Evolutionary conservation across 2,797 vertebrate species (phyloP).

Genomic region (Tenualosa thibaudeaui): DNA sequence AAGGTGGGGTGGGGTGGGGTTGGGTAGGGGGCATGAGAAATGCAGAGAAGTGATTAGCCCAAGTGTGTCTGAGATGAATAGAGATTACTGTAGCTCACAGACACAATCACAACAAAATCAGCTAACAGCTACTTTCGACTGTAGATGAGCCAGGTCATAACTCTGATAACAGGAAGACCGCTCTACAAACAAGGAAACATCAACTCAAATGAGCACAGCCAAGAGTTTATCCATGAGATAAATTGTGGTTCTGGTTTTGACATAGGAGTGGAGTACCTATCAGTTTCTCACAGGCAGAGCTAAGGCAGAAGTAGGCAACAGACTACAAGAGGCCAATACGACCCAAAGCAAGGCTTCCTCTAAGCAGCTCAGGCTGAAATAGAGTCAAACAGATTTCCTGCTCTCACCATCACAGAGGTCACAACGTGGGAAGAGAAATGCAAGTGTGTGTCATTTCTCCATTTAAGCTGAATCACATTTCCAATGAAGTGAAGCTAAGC

Average conservation of each 20-base stretch:
- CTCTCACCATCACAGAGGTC: not conserved
- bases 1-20: no score
- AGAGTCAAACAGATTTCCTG: not conserved
- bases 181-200: not conserved
- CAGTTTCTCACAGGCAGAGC: not conserved
- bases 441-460: conserved; percentile 31
- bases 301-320: not conserved
- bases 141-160: no score
- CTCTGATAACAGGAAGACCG: no score
- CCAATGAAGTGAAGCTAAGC: not conserved
- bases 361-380: not conserved
- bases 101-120: not conserved
- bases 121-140: no score
- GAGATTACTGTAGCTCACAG: not conserved
- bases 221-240: not conserved
- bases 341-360: not conserved
- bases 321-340: not conserved
- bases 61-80: not conserved
- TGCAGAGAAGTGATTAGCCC: not conserved
- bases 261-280: not conserved
- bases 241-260: not conserved
- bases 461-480: conserved; percentile 42
- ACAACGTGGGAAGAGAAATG: not conserved
- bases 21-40: not conserved
- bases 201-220: not conserved